These are phyloP conservation scores for Paramormyrops kingsleyae DNA, from an alignment of 2,113 vertebrate species.

Conservation along the genomic window DNA sequence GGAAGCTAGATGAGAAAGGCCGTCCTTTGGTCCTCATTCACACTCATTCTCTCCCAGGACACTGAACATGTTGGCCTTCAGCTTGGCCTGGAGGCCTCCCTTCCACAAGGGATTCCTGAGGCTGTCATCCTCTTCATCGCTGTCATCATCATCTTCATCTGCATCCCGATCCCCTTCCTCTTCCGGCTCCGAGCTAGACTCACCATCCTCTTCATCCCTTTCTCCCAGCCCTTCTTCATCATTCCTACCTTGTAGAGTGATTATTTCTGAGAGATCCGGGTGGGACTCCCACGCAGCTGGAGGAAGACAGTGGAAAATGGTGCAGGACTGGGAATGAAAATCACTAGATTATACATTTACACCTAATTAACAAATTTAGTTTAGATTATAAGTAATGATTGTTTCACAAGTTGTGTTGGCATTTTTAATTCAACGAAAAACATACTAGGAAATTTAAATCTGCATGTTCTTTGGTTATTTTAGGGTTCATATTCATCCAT, in stretches of 20 bases:
- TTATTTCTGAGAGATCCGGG: constrained; percentile 66
- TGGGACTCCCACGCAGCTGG: constrained; percentile 78
- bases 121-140: constrained; percentile 66
- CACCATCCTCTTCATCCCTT: constrained; percentile 64
- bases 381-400: not conserved
- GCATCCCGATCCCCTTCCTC: constrained; percentile 72
- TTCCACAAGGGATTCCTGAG: constrained; percentile 29
- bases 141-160: constrained; percentile 71
- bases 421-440: not conserved
- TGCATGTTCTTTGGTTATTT: not conserved
- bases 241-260: constrained; percentile 60
- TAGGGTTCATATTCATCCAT: too few species aligned
- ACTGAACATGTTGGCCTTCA: constrained; percentile 68
- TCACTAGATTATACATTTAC: not conserved
- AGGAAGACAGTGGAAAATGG: not conserved
- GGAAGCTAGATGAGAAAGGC: not conserved
- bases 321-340: not conserved
- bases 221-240: constrained; percentile 46
- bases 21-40: constrained; percentile 32
- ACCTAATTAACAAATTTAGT: not conserved
- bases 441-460: not conserved
- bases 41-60: constrained; percentile 76
- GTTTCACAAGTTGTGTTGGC: not conserved
- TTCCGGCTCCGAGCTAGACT: constrained; percentile 76
- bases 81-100: constrained; percentile 37